Evolutionary conservation across 2,113 vertebrate species (phyloP).

Genomic region (Xenopus laevis): DNA sequence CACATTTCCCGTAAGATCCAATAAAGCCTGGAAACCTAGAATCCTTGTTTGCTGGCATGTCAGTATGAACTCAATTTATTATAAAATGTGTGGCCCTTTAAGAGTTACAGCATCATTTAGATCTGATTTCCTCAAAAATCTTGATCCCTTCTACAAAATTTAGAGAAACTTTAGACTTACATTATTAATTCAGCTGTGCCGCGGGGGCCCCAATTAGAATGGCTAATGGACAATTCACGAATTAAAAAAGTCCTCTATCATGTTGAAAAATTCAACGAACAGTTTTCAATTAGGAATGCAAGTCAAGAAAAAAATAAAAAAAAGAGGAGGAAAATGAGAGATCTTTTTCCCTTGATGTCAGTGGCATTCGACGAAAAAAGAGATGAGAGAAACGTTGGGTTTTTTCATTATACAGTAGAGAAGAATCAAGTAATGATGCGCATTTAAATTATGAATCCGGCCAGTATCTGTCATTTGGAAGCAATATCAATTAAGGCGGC

Average conservation of each 20-base stretch:
- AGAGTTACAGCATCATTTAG: no score
- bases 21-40: no score
- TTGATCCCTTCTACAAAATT: constrained; percentile 62
- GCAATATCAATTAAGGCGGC: constrained; percentile 78
- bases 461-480: constrained; percentile 77
- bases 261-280: constrained; percentile 74
- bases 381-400: constrained; percentile 72
- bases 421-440: constrained; percentile 67
- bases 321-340: constrained; percentile 54
- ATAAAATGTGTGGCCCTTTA: no score
- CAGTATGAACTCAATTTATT: no score
- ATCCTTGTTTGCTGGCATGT: no score
- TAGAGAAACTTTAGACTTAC: constrained; percentile 66
- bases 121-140: neutral
- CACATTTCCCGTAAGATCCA: no score
- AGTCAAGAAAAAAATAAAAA: constrained; percentile 62
- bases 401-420: constrained; percentile 73
- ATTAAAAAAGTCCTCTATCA: constrained; percentile 75
- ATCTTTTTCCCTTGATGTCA: constrained; percentile 74
- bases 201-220: constrained; percentile 77
- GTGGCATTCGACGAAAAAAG: constrained; percentile 56
- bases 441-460: constrained; percentile 86
- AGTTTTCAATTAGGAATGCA: constrained; percentile 74
- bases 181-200: constrained; percentile 68
- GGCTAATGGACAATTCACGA: constrained; percentile 78